Base-by-base conservation (phyloP, 2,113 vertebrate species). In the Hirundichthys speculiger region DNA sequence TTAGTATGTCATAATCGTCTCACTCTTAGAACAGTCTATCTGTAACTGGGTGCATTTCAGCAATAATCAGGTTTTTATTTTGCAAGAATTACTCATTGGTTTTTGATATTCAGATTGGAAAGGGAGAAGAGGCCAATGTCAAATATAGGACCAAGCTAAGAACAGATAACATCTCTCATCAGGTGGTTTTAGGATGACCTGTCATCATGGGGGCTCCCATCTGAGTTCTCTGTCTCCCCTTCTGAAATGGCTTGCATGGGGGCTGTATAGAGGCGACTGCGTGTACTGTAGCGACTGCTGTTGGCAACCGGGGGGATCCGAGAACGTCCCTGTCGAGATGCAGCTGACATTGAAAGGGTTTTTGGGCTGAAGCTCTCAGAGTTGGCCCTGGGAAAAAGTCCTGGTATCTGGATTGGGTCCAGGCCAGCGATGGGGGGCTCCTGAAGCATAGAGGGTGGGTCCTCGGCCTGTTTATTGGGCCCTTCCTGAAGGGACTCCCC, bases 231-330 rank as follows among this genome's bases (percentile, higher is more conserved):
- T 0, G 96, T 98, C 88, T 99, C 98, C 0, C 97, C 97, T 88
- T 99, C 98, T 0, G 97, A 99, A 90, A 99, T 99, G 76, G 95
- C 98, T 93, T 99, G 98, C 98, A 99, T 99, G 5, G 98, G 98
- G 0, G 96, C 94, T 25, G 94, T 99, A 87, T 99, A 98, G 46
- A 99, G 93, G 83, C 98, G 87, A 85, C 96, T 98, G 49, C 98
- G 96, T 67, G 95, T 95, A 13, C 97, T 98, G 88, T 98, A 99
- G 79, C 97, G 95, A 80, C 97, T 99, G 90, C 97, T 99, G 92
- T 95, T 98, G 78, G 98, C 97, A 14, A 91, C 96, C 0, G 98
- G 98, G 0, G 97, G 98, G 0, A 95, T 94, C 74, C 97, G 92
- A 0, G 97, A 98, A 12, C 98, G 96, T 54, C 98, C 97, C 74